phyloP scores from a whole-genome alignment of 2,888 invertebrate species.

The Polydrusus pterygomalis region DNA sequence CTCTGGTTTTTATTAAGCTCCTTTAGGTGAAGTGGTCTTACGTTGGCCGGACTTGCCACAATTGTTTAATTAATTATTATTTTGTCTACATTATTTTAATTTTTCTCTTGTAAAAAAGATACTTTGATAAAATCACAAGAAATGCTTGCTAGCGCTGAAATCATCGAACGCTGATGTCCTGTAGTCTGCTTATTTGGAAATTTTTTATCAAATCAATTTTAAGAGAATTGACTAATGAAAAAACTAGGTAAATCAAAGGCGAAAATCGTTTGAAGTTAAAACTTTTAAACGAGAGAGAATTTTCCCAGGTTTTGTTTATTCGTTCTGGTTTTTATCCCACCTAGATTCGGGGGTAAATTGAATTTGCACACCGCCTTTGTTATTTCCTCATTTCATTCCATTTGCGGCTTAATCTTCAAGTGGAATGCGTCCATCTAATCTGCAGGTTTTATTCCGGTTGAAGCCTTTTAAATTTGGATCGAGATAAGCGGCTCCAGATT shows the following conservation, averaged over 20 bases:
- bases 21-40: no score
- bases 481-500: slow-evolving; percentile 17
- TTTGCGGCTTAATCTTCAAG: slow-evolving; percentile 64
- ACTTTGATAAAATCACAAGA: no score
- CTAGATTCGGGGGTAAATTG: slow-evolving; percentile 67
- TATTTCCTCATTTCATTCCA: slow-evolving; percentile 64
- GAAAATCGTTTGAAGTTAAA: slow-evolving; percentile 65
- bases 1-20: no score
- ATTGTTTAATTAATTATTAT: no score
- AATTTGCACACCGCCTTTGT: slow-evolving; percentile 68
- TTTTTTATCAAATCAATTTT: slow-evolving; percentile 8
- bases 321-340: slow-evolving; percentile 68
- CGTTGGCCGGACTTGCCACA: no score
- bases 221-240: slow-evolving; percentile 65
- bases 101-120: no score
- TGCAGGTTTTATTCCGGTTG: slow-evolving; percentile 56
- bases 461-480: slow-evolving; percentile 53
- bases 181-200: neutral
- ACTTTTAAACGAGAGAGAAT: slow-evolving; percentile 48
- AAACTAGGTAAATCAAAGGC: slow-evolving; percentile 69
- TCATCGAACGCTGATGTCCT: no score
- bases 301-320: slow-evolving; percentile 66
- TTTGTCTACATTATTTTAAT: no score
- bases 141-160: no score
- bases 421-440: slow-evolving; percentile 62